phyloP scores from a whole-genome alignment of 2,888 invertebrate species.

The Cinara cedri region DNA sequence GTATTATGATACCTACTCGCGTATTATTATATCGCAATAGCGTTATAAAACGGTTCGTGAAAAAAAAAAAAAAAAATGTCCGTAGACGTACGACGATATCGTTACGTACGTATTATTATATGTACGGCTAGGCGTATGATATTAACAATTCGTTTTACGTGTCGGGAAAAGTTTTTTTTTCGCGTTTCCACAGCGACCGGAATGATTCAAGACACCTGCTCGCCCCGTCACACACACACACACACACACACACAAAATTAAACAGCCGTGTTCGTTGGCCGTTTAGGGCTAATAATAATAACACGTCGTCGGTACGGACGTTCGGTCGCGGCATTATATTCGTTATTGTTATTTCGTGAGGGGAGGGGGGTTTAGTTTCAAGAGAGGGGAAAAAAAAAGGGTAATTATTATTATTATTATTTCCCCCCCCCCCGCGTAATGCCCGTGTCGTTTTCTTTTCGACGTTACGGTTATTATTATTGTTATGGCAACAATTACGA shows the following conservation, averaged over 20 bases:
- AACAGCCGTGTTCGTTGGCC: conserved; percentile 39
- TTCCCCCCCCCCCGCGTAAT: no score
- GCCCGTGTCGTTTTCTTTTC: no score
- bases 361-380: no score
- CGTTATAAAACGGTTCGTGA: not conserved
- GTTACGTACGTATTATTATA: no score
- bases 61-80: conserved; percentile 1
- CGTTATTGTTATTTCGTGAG: conserved; percentile 15
- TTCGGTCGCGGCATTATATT: no score
- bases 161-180: conserved; percentile 41
- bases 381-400: no score
- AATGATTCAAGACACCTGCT: conserved; percentile 49
- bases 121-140: conserved; percentile 10
- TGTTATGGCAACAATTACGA: no score
- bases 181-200: conserved; percentile 40
- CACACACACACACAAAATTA: no score
- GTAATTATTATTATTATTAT: no score
- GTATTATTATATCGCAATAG: not conserved
- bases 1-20: not conserved
- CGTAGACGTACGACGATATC: not conserved
- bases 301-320: no score
- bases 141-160: conserved; percentile 34
- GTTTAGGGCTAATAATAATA: conserved; percentile 41
- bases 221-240: no score
- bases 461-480: no score